Evolutionary conservation across 2,888 invertebrate genomes (phyloP).

Genomic region (Pharmacophagus antenor): DNA sequence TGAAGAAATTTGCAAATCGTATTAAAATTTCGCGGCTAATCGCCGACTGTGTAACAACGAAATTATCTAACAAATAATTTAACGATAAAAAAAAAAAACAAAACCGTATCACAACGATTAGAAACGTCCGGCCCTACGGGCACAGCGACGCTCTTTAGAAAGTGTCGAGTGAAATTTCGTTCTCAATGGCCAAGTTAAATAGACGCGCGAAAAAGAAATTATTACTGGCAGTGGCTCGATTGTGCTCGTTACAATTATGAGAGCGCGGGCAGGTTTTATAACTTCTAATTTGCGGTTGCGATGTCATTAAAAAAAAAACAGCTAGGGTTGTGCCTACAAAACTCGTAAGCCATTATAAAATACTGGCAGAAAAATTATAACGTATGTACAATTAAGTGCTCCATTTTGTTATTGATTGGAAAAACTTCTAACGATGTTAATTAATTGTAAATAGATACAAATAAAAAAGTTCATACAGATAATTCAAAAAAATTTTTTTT

Average conservation of each 20-base stretch:
- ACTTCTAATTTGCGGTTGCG: not conserved
- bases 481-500: no score
- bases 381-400: not conserved
- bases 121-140: slow-evolving; percentile 25
- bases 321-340: not conserved
- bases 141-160: slow-evolving; percentile 36
- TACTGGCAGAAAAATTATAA: not conserved
- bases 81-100: no score
- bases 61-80: no score
- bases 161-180: slow-evolving; percentile 38
- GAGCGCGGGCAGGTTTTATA: slow-evolving; percentile 11
- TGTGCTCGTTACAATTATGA: slow-evolving; percentile 27
- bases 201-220: slow-evolving; percentile 37
- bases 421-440: no score
- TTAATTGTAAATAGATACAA: no score
- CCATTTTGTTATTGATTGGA: no score
- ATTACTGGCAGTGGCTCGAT: slow-evolving; percentile 27
- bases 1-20: no score
- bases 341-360: not conserved
- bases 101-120: not conserved
- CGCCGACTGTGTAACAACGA: no score
- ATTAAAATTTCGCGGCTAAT: no score
- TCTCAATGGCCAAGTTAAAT: slow-evolving; percentile 34
- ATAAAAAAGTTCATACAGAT: no score
- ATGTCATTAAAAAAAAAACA: slow-evolving; percentile 2